Base-by-base conservation (phyloP, 1,140 invertebrate species). In the Latrodectus geometricus region DNA sequence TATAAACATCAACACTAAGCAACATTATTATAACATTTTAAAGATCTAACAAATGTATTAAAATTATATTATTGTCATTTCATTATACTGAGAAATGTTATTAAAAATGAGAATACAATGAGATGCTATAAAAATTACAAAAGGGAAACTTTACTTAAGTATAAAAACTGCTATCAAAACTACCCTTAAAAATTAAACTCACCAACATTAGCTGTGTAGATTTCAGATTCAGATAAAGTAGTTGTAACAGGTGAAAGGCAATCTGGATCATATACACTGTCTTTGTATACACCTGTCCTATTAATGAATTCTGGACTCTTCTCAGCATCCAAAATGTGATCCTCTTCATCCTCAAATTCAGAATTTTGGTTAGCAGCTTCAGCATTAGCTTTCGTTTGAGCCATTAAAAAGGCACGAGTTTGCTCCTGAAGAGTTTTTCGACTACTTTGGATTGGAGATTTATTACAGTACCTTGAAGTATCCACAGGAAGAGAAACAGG, bases 341-440 rank as follows among this genome's bases (percentile, higher is more conserved):
- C 93, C 89, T 96, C 95, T 89, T 95, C 95, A 11, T 94, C 95
- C 11, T 20, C 9, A 14, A 65, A 1, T 17, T 78, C 50, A 56
- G 48, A 4, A 15, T 11, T n/a, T 21, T 75, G 66, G 23, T 52
- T 48, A 56, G 5, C 50, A 87, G 76, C 84, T 80, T 91, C 9
- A 90, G 90, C 54, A 14, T 61, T 11, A 14, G 11, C 17, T 8
- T 61, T 61, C 3, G 11, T 61, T 61, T 61, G 54, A 14, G 54
- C 54, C 17, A 61, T 14, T 61, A 61, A 61, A 61, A 61, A 14
- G 11, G 54, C 54, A 61, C 17, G 54, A 17, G 11, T 61, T 61
- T 61, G 54, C 17, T 61, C 54, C 17, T 61, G 54, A 61, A 61
- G 11, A 61, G 54, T 1, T 61, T 61, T 61, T 17, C 54, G 11